A percentile compares a stretch with the other conserved stretches of the same genome.
phyloP scores from a whole-genome alignment of 1,140 invertebrate species.

The Conus ventricosus region DNA sequence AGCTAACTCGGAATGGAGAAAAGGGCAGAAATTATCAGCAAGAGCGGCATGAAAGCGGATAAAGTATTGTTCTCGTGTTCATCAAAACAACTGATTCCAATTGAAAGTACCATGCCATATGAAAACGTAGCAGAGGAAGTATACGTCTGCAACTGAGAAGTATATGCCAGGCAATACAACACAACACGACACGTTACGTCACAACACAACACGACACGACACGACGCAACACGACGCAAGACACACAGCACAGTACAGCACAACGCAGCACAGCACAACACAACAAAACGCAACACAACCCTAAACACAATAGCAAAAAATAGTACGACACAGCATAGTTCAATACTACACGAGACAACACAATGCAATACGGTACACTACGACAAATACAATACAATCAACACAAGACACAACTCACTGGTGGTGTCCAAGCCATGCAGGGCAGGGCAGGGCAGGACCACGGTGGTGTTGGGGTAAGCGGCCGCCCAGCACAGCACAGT shows the following conservation, averaged over 20 bases:
- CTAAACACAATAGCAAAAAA: background rate
- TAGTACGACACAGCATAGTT: background rate
- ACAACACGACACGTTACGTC: background rate
- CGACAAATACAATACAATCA: background rate
- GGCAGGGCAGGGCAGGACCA: constrained; percentile 55
- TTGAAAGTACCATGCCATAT: too few relatives aligned
- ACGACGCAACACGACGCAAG: background rate
- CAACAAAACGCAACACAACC: background rate
- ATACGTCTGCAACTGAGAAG: too few relatives aligned
- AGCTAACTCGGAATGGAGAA: too few relatives aligned
- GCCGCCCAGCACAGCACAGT: constrained; percentile 63
- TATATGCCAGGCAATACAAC: background rate
- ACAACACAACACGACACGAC: background rate
- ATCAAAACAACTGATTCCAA: too few relatives aligned
- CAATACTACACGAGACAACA: background rate
- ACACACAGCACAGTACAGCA: background rate
- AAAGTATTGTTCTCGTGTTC: too few relatives aligned
- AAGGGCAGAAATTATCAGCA: too few relatives aligned
- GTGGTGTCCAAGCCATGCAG: constrained; percentile 52
- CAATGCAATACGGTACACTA: background rate
- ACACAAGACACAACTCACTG: constrained; percentile 49
- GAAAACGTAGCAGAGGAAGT: too few relatives aligned
- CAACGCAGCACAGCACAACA: background rate
- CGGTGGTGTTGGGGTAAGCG: constrained; percentile 50
- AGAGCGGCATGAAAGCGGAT: too few relatives aligned